A percentile compares a stretch with the other conserved stretches of the same genome.
phyloP scores from a whole-genome alignment of 2,888 invertebrate genomes.

The Ophion obscuratus region DNA sequence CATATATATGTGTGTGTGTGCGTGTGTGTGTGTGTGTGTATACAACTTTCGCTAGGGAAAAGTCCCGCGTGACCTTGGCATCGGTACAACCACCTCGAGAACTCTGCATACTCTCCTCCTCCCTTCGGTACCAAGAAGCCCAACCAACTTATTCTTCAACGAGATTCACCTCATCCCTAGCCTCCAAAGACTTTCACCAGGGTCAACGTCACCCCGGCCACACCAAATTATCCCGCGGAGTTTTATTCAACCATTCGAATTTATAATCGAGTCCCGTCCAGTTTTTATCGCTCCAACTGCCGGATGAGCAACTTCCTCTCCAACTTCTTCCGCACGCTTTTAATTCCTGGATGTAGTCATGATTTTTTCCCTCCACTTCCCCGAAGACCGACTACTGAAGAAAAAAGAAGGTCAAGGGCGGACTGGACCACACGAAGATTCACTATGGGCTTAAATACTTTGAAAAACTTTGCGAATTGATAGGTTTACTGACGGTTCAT shows the following conservation, averaged over 20 bases:
- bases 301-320: constrained; percentile 27
- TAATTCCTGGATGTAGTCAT: constrained; percentile 17
- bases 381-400: not conserved
- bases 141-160: constrained; percentile 66
- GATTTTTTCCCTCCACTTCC: constrained; percentile 1
- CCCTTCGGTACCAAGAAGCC: constrained; percentile 52
- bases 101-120: constrained; percentile 46
- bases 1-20: not conserved
- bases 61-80: constrained; percentile 67
- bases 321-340: constrained; percentile 30
- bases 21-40: constrained; percentile 2
- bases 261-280: constrained; percentile 68
- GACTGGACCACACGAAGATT: not conserved
- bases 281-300: constrained; percentile 54
- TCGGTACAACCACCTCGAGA: constrained; percentile 63
- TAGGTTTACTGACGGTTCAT: too few species aligned
- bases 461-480: not conserved
- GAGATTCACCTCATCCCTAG: constrained; percentile 60
- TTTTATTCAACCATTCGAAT: constrained; percentile 70
- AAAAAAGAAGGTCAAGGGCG: not conserved
- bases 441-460: not conserved
- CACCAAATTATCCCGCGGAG: constrained; percentile 66
- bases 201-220: constrained; percentile 55
- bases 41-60: constrained; percentile 33
- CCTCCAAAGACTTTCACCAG: constrained; percentile 66